A percentile compares a stretch with the other conserved stretches of the same genome.
These are phyloP conservation scores for Siderastrea siderea DNA, from an alignment of 92 coral and sea anemone genomes.

Conservation along the genomic window DNA sequence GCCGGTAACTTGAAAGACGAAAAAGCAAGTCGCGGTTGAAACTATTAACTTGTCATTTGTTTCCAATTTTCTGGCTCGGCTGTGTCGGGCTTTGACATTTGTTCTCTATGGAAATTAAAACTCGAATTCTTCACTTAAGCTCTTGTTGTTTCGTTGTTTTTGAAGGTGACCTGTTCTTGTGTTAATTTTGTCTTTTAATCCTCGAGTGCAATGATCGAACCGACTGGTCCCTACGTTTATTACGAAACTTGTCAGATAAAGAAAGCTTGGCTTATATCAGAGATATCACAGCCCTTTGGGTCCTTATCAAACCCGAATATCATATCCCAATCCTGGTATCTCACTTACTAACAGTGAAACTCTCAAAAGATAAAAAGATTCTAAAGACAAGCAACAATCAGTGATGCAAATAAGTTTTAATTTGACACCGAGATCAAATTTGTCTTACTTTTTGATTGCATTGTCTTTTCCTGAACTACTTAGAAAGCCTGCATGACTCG, in stretches of 20 bases:
- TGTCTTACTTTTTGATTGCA: conserved; percentile 1
- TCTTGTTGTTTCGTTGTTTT: conserved; percentile 18
- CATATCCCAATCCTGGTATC: conserved; percentile 4
- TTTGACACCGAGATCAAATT: conserved; percentile 47
- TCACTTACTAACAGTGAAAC: background rate
- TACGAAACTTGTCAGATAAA: background rate
- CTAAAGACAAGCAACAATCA: background rate
- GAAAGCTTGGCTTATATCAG: conserved; percentile 2
- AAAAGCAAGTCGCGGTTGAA: conserved; percentile 2
- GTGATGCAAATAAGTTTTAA: conserved; percentile 37
- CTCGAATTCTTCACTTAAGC: conserved; percentile 28
- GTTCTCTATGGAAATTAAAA: conserved; percentile 30
- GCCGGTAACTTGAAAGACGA: conserved; percentile 36
- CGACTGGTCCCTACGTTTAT: background rate
- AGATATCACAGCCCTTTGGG: background rate
- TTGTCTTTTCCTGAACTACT: conserved; percentile 23
- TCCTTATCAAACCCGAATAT: conserved; percentile 31
- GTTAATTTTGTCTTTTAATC: conserved; percentile 27
- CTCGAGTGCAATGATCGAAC: background rate
- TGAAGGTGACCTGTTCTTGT: conserved; percentile 19
- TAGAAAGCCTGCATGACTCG: conserved; percentile 4
- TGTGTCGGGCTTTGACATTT: conserved; percentile 42
- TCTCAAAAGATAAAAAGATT: background rate
- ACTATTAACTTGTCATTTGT: conserved; percentile 40
- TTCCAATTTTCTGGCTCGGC: conserved; percentile 41